Percentiles rank a stretch among this genome's conserved stretches.
These are phyloP conservation scores for Baronia brevicornis DNA, from an alignment of 2,888 invertebrate genomes.

Conservation along the genomic window DNA sequence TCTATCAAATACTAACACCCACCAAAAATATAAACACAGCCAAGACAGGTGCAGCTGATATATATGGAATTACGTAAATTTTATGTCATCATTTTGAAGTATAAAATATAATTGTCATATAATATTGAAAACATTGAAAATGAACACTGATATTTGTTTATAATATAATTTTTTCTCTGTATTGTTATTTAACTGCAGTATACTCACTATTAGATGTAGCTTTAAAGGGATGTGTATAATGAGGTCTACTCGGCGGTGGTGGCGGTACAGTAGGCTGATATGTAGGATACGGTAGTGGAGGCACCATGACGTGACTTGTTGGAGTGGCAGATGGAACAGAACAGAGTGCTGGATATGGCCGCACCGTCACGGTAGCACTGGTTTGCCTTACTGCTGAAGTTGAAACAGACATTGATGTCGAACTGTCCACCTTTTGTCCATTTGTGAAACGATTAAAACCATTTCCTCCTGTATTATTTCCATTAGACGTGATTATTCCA, in stretches of 20 bases:
- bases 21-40: too few relatives aligned
- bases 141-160: too few relatives aligned
- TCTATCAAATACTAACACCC: too few relatives aligned
- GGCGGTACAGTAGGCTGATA: slow-evolving; percentile 12
- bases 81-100: too few relatives aligned
- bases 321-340: not conserved
- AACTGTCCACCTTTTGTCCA: slow-evolving; percentile 8
- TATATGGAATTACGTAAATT: too few relatives aligned
- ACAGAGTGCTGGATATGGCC: not conserved
- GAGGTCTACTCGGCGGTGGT: slow-evolving; percentile 9
- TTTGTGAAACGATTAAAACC: slow-evolving; percentile 8
- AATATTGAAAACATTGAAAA: too few relatives aligned
- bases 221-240: slow-evolving; percentile 4
- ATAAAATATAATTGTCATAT: too few relatives aligned
- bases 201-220: slow-evolving; percentile 8
- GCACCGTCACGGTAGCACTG: too few relatives aligned
- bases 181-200: too few relatives aligned
- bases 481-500: slow-evolving; percentile 2
- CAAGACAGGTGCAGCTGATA: too few relatives aligned
- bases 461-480: slow-evolving; percentile 2
- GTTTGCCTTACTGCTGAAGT: slow-evolving; percentile 2
- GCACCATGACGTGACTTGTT: not conserved
- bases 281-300: slow-evolving; percentile 6
- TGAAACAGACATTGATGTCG: not conserved
- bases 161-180: too few relatives aligned